These are phyloP conservation scores for Scelioninae gen. 2 DNA, from an alignment of 2,888 invertebrate species.

Conservation along the genomic window DNA sequence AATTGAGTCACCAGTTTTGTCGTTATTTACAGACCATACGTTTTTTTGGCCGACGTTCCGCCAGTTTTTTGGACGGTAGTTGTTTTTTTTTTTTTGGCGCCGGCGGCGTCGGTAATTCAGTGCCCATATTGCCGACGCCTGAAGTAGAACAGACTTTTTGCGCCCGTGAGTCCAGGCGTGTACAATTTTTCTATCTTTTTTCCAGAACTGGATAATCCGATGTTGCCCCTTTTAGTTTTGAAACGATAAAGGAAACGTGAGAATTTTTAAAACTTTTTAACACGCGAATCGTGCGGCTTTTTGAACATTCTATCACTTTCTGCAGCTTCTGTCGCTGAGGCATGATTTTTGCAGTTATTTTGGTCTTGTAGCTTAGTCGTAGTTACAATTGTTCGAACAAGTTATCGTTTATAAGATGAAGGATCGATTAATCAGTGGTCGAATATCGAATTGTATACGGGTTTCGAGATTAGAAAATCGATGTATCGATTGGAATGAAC, in stretches of 20 bases:
- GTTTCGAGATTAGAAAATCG: too few relatives aligned
- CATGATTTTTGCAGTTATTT: constrained; percentile 44
- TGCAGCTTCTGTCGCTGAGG: constrained; percentile 51
- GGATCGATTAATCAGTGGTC: constrained; percentile 11
- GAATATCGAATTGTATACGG: too few relatives aligned
- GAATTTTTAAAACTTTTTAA: constrained; percentile 59
- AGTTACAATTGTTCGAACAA: constrained; percentile 21
- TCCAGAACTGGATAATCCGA: constrained; percentile 62
- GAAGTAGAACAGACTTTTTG: neutral
- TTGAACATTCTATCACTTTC: constrained; percentile 38
- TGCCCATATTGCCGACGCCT: neutral
- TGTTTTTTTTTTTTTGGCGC: constrained; percentile 1
- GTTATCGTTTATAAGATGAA: neutral
- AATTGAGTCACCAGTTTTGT: constrained; percentile 37
- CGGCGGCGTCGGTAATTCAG: constrained; percentile 7
- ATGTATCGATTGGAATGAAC: neutral
- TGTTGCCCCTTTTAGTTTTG: constrained; percentile 62
- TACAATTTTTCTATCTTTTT: constrained; percentile 55
- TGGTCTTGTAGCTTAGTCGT: constrained; percentile 39
- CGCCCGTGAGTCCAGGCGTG: neutral
- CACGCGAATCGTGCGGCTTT: constrained; percentile 43
- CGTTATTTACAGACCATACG: constrained; percentile 47
- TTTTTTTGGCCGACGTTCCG: constrained; percentile 9
- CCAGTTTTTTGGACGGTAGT: neutral
- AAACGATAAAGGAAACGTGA: constrained; percentile 63